Base-by-base conservation (phyloP, 2,888 invertebrate species). In the Standfussiana lucernea region DNA sequence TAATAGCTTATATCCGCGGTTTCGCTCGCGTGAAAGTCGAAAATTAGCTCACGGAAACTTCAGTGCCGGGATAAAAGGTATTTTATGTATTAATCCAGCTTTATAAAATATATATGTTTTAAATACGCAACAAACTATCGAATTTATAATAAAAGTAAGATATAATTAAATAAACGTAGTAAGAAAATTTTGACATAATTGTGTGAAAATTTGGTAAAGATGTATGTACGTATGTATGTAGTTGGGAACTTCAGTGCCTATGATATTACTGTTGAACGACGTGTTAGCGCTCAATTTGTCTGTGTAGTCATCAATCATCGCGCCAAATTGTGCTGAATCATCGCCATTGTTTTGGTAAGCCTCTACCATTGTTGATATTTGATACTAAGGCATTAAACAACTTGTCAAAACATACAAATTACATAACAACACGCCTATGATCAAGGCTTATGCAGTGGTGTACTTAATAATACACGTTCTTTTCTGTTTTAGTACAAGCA, bases 201-300 rank as follows among this genome's bases (percentile, higher is more conserved):
- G 10, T 59, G 8, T 35, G 21, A 11, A 21, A 35, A 61, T 35
- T 21, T 35, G 7, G 61, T 61, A 35, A 35, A 35, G 10, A 61
- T 10, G 32, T 61, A 61, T 3, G n/a, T n/a, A n/a, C n/a, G n/a
- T n/a, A n/a, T n/a, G n/a, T n/a, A n/a, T n/a, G n/a, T n/a, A n/a
- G n/a, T 50, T 5, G 24, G 24, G 8, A 72, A 68, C 50, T 40
- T 53, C 24, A 42, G 10, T 18, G n/a, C 18, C 21, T 11, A 15
- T 15, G 45, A 35, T 66, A 40, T 71, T 21, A 40, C 56, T 65
- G 37, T 35, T 35, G 35, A 67, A 70, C 37, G 77, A 62, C 21
- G 83, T 80, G 66, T 80, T 56, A 77, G 71, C 47, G 45, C 28
- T 82, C 66, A 77, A 82, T 82, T 82, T 66, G 72, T 83, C 50